Evolutionary conservation across 2,888 invertebrate species (phyloP).

Genomic region (Drosophila mimica): DNA sequence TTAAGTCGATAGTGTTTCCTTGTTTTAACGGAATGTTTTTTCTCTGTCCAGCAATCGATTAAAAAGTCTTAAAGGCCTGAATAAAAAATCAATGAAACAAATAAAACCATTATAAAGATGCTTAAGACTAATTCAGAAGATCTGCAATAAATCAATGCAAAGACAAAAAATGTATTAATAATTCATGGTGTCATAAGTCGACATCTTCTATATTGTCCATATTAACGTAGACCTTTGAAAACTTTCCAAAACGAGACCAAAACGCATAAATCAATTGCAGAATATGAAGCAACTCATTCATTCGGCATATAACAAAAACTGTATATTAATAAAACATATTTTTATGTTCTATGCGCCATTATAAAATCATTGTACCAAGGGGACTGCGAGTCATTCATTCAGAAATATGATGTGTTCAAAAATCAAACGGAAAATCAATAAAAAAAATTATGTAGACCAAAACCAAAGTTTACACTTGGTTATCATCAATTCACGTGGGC

Average conservation of each 20-base stretch:
- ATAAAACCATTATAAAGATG: neutral
- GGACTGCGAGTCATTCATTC: slow-evolving; percentile 36
- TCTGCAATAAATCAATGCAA: slow-evolving; percentile 43
- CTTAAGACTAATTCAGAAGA: slow-evolving; percentile 15
- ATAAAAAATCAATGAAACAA: neutral
- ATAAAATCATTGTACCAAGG: slow-evolving; percentile 35
- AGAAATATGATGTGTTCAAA: slow-evolving; percentile 26
- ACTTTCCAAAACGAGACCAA: slow-evolving; percentile 16
- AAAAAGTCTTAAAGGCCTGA: neutral
- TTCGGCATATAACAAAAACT: slow-evolving; percentile 19
- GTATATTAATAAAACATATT: slow-evolving; percentile 22
- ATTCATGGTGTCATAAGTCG: slow-evolving; percentile 7
- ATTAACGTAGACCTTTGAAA: slow-evolving; percentile 7
- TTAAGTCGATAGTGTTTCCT: neutral
- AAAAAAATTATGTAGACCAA: slow-evolving; percentile 13
- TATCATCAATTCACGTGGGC: slow-evolving; percentile 34
- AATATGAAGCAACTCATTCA: slow-evolving; percentile 22
- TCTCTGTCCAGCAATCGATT: neutral
- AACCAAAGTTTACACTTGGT: slow-evolving; percentile 24
- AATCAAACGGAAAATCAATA: slow-evolving; percentile 32
- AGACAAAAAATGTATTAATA: slow-evolving; percentile 14
- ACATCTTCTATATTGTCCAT: slow-evolving; percentile 32
- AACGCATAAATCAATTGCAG: slow-evolving; percentile 46
- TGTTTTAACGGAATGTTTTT: neutral
- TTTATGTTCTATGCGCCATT: slow-evolving; percentile 24